Base-by-base conservation (phyloP, 2,113 vertebrate genomes). In the Cranoglanis bouderius region DNA sequence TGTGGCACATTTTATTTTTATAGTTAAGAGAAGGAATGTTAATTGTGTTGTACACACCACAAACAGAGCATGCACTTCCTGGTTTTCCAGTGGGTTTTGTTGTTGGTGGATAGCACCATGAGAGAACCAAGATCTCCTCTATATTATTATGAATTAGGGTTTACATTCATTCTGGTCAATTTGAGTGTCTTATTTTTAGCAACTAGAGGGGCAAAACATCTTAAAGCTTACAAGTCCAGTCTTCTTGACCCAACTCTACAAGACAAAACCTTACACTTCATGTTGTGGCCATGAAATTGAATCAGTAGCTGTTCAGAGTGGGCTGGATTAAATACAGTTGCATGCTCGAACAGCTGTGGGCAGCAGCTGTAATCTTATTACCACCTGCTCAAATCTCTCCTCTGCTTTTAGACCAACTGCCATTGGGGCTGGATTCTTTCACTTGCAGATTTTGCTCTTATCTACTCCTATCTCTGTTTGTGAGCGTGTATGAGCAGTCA, bases 231-330 rank as follows among this genome's bases (percentile, higher is more conserved):
- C 18, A 8, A 5, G 32, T 82, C 55, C 32, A 43, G 35, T 6
- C 21, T 61, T 13, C 32, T 29, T 61, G 35, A 61, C 55, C 35
- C 35, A 38, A 6, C 8, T 40, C 0, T 38, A 7, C 35, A 61
- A 88, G 74, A 74, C n/a, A 85, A 65, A 78, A 46, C 55, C 29
- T 40, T 32, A 70, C 40, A 40, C 19, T 43, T 16, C 78, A 90
- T 61, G 49, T 61, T 53, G 24, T 65, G 78, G 87, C 57, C 18
- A 26, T 82, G 49, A 84, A 84, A 90, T 78, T 77, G 29, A 90
- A 70, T 90, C 72, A 77, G 78, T 53, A 21, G 21, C 74, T 7
- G 38, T 38, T 43, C 46, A 87, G n/a, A 9, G 77, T 61, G 26
- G 86, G 18, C 78, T 8, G 78, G 38, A 72, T 43, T 57, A 57